A percentile compares a stretch with the other conserved stretches of the same genome.
Conservation (phyloP, 2,888 invertebrate genomes). For the Dicranocentrus wangi region DNA sequence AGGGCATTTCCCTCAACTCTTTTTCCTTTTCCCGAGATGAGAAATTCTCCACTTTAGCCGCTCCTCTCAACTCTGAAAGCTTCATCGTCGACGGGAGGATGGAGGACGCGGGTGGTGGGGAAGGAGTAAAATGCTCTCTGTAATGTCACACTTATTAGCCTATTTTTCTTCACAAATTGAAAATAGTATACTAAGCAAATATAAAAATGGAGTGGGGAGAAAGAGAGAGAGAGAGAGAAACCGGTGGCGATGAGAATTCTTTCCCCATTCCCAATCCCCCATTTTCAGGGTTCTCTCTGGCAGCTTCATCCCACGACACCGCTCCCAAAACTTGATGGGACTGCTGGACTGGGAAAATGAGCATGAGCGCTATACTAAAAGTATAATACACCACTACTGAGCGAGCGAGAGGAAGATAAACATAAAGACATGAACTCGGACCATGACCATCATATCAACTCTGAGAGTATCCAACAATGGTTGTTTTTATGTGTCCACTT, state of each 20-base stretch:
- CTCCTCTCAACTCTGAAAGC: not conserved
- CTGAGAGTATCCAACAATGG: not conserved
- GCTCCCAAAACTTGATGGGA: too few relatives aligned
- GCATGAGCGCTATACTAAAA: too few relatives aligned
- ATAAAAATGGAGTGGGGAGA: not conserved
- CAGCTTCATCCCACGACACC: too few relatives aligned
- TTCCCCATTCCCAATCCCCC: not conserved
- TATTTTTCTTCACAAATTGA: conserved; percentile 72
- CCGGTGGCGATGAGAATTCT: conserved; percentile 27
- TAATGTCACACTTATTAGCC: conserved; percentile 71
- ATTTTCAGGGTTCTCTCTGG: too few relatives aligned
- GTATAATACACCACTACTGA: not conserved
- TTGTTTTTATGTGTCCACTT: conserved; percentile 40
- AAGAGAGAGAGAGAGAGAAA: not conserved
- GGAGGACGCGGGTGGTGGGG: too few relatives aligned
- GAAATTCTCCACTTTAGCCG: conserved; percentile 43
- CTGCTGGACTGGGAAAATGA: too few relatives aligned
- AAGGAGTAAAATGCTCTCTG: conserved; percentile 32
- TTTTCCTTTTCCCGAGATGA: conserved; percentile 6
- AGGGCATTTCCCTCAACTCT: not conserved
- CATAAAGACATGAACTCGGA: conserved; percentile 28
- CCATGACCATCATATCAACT: conserved; percentile 40
- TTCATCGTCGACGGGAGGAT: too few relatives aligned
- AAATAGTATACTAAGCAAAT: conserved; percentile 58
- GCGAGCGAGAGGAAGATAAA: conserved; percentile 1